Evolutionary conservation across 2,797 vertebrate genomes (phyloP).

Genomic region (Darevskia mixta): DNA sequence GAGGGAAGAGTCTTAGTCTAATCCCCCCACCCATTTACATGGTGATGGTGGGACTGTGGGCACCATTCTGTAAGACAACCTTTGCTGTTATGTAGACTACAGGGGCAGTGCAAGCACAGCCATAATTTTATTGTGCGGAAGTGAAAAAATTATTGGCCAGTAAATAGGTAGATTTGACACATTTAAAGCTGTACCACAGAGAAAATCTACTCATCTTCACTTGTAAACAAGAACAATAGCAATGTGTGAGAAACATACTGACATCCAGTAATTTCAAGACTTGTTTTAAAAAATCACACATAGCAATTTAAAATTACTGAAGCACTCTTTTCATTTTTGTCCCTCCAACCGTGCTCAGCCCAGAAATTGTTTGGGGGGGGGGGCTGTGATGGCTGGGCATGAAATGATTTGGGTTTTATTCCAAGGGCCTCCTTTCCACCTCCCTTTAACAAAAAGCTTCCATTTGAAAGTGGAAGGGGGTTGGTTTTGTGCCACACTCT

Average conservation of each 20-base stretch:
- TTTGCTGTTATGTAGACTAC: not conserved
- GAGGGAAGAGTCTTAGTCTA: too few relatives aligned
- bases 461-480: conserved; percentile 63
- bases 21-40: too few relatives aligned
- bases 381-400: not conserved
- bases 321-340: not conserved
- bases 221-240: conserved; percentile 37
- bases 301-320: conserved; percentile 16
- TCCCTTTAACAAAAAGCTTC: conserved; percentile 52
- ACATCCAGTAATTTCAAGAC: conserved; percentile 55
- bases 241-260: conserved; percentile 50
- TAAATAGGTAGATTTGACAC: not conserved
- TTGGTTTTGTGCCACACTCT: conserved; percentile 54
- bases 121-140: not conserved
- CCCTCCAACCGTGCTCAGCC: not conserved
- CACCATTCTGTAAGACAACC: not conserved
- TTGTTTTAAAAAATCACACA: conserved; percentile 55
- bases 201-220: conserved; percentile 30
- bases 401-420: conserved; percentile 66
- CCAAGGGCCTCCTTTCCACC: conserved; percentile 41
- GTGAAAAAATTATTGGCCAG: not conserved
- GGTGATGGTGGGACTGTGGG: not conserved
- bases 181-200: not conserved
- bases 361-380: not conserved
- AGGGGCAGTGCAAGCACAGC: not conserved